Conservation (phyloP, 2,113 vertebrate species). For the Muscicapa adusta region DNA sequence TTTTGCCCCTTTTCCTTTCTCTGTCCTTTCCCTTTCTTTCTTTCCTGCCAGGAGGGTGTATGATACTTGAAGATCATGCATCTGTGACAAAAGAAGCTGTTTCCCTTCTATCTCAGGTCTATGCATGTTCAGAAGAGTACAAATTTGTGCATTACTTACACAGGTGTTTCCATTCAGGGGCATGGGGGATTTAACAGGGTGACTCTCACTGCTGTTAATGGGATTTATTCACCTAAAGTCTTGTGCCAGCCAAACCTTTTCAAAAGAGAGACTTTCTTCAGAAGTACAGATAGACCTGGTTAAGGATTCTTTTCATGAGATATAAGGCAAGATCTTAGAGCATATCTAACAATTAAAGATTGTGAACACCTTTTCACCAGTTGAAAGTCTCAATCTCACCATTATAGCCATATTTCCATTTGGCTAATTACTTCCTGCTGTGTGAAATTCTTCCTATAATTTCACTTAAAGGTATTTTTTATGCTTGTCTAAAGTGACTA, state of each 20-base stretch:
- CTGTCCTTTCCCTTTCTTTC: background rate
- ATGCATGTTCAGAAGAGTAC: background rate
- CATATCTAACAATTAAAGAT: constrained; percentile 21
- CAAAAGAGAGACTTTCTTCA: constrained; percentile 36
- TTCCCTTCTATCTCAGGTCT: background rate
- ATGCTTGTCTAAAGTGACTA: background rate
- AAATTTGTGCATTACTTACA: background rate
- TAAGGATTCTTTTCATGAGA: constrained; percentile 40
- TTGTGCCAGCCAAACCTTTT: constrained; percentile 1
- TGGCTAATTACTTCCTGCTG: constrained; percentile 41
- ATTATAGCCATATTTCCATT: constrained; percentile 16
- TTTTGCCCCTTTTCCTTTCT: background rate
- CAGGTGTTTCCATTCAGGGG: background rate
- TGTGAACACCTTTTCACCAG: background rate
- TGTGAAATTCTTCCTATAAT: constrained; percentile 21
- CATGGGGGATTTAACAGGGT: background rate
- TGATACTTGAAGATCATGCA: background rate
- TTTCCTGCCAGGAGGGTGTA: background rate
- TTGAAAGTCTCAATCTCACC: constrained; percentile 1
- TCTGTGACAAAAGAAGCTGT: background rate
- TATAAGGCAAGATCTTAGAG: constrained; percentile 24
- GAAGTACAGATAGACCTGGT: constrained; percentile 12
- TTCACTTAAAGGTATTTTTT: constrained; percentile 33
- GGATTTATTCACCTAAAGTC: constrained; percentile 27
- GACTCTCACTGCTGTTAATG: background rate